These are phyloP conservation scores for Panagrolaimus sp. DNA, from an alignment of 1,140 invertebrate genomes.

Conservation along the genomic window DNA sequence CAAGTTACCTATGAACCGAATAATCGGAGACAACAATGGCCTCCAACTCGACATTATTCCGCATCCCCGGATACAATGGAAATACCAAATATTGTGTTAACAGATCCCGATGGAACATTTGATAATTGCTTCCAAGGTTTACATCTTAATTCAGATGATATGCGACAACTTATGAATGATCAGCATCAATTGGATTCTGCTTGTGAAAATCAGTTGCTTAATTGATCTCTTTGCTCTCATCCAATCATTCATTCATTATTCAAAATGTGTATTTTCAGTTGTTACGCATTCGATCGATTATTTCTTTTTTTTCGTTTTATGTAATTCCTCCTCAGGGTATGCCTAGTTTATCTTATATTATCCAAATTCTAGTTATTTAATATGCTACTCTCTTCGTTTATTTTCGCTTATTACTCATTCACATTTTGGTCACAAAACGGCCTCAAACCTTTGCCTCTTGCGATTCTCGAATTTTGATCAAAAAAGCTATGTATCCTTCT, in stretches of 20 bases:
- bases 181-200: slow-evolving; percentile 37
- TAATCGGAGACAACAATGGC: slow-evolving; percentile 31
- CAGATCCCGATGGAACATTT: slow-evolving; percentile 37
- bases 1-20: background rate
- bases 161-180: slow-evolving; percentile 36
- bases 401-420: background rate
- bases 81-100: slow-evolving; percentile 47
- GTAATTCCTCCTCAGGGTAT: slow-evolving; percentile 7
- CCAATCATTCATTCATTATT: background rate
- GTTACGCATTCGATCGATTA: background rate
- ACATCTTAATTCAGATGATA: slow-evolving; percentile 39
- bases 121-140: slow-evolving; percentile 39
- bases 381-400: background rate
- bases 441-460: background rate
- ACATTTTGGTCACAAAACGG: background rate
- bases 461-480: background rate
- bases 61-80: slow-evolving; percentile 46
- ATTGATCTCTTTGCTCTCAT: slow-evolving; percentile 2
- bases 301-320: background rate
- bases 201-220: slow-evolving; percentile 39
- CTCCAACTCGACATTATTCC: slow-evolving; percentile 43
- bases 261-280: too few relatives aligned
- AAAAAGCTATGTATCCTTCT: background rate
- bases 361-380: background rate
- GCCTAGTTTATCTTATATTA: background rate